These are phyloP conservation scores for Pammene aurita DNA, from an alignment of 2,888 invertebrate species.

Conservation along the genomic window DNA sequence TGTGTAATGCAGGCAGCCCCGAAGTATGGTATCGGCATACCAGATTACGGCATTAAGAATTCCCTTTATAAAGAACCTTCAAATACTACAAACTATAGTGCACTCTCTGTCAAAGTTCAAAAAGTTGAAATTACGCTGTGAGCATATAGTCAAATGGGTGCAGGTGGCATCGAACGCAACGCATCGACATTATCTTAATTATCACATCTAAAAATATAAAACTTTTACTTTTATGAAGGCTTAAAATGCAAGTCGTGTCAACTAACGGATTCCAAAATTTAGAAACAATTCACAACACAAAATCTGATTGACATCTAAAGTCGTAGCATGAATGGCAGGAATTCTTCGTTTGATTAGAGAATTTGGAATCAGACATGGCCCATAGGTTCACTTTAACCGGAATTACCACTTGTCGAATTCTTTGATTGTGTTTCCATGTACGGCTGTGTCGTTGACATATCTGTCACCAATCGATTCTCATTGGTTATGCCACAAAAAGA, in stretches of 20 bases:
- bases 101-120: conserved; percentile 36
- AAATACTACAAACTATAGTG: conserved; percentile 45
- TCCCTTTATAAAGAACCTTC: conserved; percentile 55
- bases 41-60: conserved; percentile 76
- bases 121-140: conserved; percentile 47
- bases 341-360: conserved; percentile 24
- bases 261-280: conserved; percentile 57
- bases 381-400: conserved; percentile 19
- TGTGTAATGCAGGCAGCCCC: conserved; percentile 76
- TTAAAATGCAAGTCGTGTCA: conserved; percentile 75
- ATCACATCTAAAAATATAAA: conserved; percentile 78
- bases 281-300: conserved; percentile 29
- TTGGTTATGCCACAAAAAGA: conserved; percentile 11
- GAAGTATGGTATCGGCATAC: conserved; percentile 70
- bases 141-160: conserved; percentile 55
- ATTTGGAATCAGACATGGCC: conserved; percentile 15
- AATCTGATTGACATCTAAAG: conserved; percentile 32
- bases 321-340: conserved; percentile 3
- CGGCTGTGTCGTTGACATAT: conserved; percentile 19
- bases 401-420: conserved; percentile 25
- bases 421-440: conserved; percentile 35
- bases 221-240: conserved; percentile 79
- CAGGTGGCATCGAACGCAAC: conserved; percentile 75
- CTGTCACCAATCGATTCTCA: conserved; percentile 21
- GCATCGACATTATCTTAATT: conserved; percentile 67